Conservation (phyloP, 2,797 vertebrate genomes). For the Notolabrus celidotus region DNA sequence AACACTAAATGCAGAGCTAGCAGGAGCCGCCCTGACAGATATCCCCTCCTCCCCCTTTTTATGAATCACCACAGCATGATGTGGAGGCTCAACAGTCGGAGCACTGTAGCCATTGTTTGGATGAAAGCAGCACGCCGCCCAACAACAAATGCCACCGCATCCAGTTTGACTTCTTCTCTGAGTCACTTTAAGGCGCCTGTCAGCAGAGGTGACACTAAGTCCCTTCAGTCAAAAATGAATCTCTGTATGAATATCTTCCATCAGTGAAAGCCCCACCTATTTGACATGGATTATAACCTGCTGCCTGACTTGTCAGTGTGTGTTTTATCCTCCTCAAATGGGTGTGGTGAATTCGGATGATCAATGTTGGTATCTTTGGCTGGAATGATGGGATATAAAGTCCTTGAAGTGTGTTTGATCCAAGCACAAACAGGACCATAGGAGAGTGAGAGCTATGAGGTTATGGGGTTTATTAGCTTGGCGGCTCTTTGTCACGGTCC, state of each 20-base stretch:
- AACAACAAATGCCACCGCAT: slow-evolving; percentile 48
- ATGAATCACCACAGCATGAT: slow-evolving; percentile 44
- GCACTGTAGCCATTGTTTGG: slow-evolving; percentile 27
- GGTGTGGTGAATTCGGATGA: slow-evolving; percentile 32
- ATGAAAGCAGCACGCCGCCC: slow-evolving; percentile 31
- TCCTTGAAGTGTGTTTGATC: slow-evolving; percentile 50
- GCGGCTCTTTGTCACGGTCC: slow-evolving; percentile 37
- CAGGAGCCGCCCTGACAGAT: slow-evolving; percentile 21
- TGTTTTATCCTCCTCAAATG: slow-evolving; percentile 15
- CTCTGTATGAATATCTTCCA: slow-evolving; percentile 21
- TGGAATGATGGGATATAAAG: slow-evolving; percentile 14
- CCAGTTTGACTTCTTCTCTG: slow-evolving; percentile 58
- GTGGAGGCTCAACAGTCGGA: slow-evolving; percentile 16
- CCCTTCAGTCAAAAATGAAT: slow-evolving; percentile 31
- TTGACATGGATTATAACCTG: slow-evolving; percentile 30
- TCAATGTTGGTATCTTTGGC: slow-evolving; percentile 43
- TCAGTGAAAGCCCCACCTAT: slow-evolving; percentile 26
- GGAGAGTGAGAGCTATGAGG: slow-evolving; percentile 19
- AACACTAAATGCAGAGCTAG: slow-evolving; percentile 46
- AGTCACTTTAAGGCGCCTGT: slow-evolving; percentile 44
- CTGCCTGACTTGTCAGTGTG: slow-evolving; percentile 6
- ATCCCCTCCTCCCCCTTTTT: slow-evolving; percentile 16
- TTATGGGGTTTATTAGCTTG: slow-evolving; percentile 37
- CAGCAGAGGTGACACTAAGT: slow-evolving; percentile 45
- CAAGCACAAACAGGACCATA: slow-evolving; percentile 1